Base-by-base conservation (phyloP, 2,113 vertebrate species). In the Oplegnathus fasciatus region DNA sequence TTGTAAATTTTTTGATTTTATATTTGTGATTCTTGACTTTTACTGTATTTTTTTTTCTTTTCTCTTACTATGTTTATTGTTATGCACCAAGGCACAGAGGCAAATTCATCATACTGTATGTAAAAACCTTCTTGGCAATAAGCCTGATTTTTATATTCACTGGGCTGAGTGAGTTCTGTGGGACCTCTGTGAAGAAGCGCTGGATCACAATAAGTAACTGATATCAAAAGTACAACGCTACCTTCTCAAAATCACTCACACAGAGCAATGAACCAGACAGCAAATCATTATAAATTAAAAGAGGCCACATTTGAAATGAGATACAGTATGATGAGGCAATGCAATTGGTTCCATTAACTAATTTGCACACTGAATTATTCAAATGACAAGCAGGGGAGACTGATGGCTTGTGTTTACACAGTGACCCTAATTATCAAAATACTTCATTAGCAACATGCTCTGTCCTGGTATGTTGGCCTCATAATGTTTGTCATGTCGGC, bases 331-430 rank as follows among this genome's bases (percentile, higher is more conserved):
- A 94, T 61, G 92, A 95, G 92, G 93, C 93, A 92, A 90, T 93
- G 88, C 91, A 67, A 75, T 92, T 93, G 93, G 71, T 84, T 76
- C 86, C 93, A 72, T 93, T 93, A 95, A 95, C 95, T 96, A 70
- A 96, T 96, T 94, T 94, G 75, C 80, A 94, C 57, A 82, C 88
- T 95, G 95, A 96, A 96, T 97, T 96, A 96, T 97, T 97, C 94
- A 96, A 94, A 94, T 94, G 90, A 94, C 95, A 96, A 95, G 95
- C 95, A 95, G 1, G 50, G 66, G 68, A 95, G 95, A 93, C 94
- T 94, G 80, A 86, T 20, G 91, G 69, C 80, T 94, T 91, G 86
- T 95, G 93, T 95, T 94, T 93, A 94, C 94, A 95, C 94, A 92
- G 87, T 96, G 94, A 92, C 91, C 95, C 94, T 96, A 95, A 97